Conservation (phyloP, 2,797 vertebrate species). For the Liasis olivaceus region DNA sequence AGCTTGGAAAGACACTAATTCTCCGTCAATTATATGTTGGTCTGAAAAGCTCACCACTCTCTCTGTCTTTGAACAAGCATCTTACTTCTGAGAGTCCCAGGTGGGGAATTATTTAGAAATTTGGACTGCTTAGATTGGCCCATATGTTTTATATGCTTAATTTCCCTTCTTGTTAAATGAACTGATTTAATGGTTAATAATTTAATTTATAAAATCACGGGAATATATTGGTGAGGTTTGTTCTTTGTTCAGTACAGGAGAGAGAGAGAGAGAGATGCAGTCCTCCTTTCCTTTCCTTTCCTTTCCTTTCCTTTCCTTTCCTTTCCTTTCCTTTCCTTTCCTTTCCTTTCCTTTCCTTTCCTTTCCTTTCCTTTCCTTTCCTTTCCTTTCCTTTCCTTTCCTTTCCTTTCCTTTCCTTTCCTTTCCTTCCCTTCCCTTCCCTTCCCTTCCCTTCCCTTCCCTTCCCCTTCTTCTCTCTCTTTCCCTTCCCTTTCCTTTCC, state of each 20-base stretch:
- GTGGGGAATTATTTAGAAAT: not conserved
- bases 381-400: too few species aligned
- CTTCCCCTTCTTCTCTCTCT: not conserved
- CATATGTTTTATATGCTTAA: not conserved
- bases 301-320: too few species aligned
- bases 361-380: too few species aligned
- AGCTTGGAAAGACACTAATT: not conserved
- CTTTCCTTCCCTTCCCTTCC: too few species aligned
- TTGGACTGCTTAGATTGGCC: not conserved
- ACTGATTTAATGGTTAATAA: not conserved
- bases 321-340: too few species aligned
- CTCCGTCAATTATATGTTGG: not conserved
- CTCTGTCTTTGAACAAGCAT: not conserved
- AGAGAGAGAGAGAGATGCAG: not conserved
- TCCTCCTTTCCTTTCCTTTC: too few species aligned
- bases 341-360: too few species aligned
- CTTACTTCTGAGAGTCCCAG: not conserved
- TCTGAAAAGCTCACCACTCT: not conserved
- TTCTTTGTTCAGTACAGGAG: not conserved
- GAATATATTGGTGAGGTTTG: not conserved
- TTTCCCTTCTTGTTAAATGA: not conserved
- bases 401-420: too few species aligned
- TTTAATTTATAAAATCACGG: not conserved
- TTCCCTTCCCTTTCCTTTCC: not conserved
- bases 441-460: too few species aligned